These are phyloP conservation scores for Neogobius melanostomus DNA, from an alignment of 2,113 vertebrate genomes.

Conservation along the genomic window DNA sequence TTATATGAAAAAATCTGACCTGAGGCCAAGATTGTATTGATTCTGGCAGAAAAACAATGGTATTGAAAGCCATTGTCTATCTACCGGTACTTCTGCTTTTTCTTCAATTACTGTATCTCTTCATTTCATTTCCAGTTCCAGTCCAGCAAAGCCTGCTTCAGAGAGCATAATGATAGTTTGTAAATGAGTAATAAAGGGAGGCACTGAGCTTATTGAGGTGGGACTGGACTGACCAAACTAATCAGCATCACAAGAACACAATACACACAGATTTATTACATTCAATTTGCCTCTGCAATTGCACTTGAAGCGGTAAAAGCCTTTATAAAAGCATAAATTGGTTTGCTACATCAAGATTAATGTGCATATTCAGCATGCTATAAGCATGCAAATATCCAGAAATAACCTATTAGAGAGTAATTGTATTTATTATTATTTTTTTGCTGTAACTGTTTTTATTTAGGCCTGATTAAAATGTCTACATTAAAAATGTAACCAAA, in stretches of 20 bases:
- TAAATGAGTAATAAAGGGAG: slow-evolving; percentile 18
- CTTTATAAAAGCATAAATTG: too few relatives aligned
- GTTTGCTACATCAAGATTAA: not conserved
- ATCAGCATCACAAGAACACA: slow-evolving; percentile 12
- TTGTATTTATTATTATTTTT: not conserved
- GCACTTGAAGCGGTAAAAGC: not conserved
- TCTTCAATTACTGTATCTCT: slow-evolving; percentile 34
- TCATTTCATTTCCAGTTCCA: not conserved
- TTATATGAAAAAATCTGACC: slow-evolving; percentile 8
- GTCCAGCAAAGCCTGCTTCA: too few relatives aligned
- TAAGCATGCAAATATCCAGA: not conserved
- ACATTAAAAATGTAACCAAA: too few relatives aligned
- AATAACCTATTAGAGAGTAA: not conserved
- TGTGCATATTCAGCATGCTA: not conserved
- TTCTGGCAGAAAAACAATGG: slow-evolving; percentile 20
- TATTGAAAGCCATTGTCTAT: slow-evolving; percentile 7
- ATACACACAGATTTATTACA: not conserved
- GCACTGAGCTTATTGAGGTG: slow-evolving; percentile 1
- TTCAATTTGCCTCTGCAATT: not conserved
- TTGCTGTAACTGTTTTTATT: not conserved
- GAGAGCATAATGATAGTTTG: slow-evolving; percentile 25
- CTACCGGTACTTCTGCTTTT: slow-evolving; percentile 3
- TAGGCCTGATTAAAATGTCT: too few relatives aligned
- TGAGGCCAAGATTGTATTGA: not conserved
- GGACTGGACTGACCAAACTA: slow-evolving; percentile 20